These are phyloP conservation scores for Ochotona curzoniae DNA, from an alignment of 2,113 vertebrate genomes.

Conservation along the genomic window DNA sequence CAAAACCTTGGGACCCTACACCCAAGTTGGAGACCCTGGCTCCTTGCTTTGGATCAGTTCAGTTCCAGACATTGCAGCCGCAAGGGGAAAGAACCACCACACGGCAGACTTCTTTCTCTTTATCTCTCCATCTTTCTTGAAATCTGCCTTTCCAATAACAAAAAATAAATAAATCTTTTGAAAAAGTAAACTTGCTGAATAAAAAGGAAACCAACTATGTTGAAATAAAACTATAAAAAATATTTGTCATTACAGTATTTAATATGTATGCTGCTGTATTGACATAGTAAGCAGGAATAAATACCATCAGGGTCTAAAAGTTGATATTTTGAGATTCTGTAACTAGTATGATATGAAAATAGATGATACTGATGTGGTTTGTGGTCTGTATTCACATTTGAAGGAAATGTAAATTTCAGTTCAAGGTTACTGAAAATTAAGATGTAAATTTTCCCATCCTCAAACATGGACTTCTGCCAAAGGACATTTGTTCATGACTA, in stretches of 20 bases:
- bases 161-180: no score
- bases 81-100: no score
- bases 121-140: no score
- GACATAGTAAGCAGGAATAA: constrained; percentile 37
- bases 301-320: not conserved
- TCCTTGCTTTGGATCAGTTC: no score
- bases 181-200: not conserved
- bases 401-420: constrained; percentile 71
- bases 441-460: constrained; percentile 69
- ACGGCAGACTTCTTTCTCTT: no score
- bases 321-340: constrained; percentile 46
- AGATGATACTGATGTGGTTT: constrained; percentile 53
- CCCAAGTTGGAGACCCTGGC: no score
- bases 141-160: no score
- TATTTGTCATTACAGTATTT: constrained; percentile 11
- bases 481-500: constrained; percentile 73
- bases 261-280: not conserved
- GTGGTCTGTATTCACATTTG: constrained; percentile 37
- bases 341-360: constrained; percentile 58
- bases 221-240: constrained; percentile 42
- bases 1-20: no score
- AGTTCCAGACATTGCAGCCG: no score
- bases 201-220: constrained; percentile 6
- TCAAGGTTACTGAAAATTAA: constrained; percentile 78
- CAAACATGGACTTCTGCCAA: constrained; percentile 67